Base-by-base conservation (phyloP, 1,140 invertebrate species). In the Drosophila setifemur region DNA sequence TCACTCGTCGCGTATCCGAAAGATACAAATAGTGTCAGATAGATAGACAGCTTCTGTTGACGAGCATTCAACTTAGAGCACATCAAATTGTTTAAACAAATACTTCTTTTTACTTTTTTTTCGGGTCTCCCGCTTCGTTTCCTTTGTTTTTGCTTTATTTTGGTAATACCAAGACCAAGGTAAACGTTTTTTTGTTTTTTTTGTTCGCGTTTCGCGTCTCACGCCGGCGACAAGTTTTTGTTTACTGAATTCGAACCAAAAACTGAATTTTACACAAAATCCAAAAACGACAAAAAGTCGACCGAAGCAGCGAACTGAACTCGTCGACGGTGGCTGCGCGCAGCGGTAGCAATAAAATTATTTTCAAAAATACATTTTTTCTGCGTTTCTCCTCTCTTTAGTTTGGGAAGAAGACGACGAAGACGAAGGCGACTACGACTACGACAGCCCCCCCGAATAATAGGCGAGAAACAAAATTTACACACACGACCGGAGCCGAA, bases 221-320 rank as follows among this genome's bases (percentile, higher is more conserved):
- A 63, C 85, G 68, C 78, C 87, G 75, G 87, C 87, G 82, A 89
- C 87, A 89, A 89, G 85, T 87, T 87, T 89, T 89, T 89, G 87
- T 89, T 89, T 89, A 89, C 87, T 89, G 87, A 89, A 87, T 88
- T 87, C 72, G 67, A 85, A 85, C 63, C 72, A 78, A 86, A 86
- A 87, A 81, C 66, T 68, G 81, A 81, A 73, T 86, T 86, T 81
- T 76, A 81, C 60, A 86, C 76, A 83, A 79, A 79, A 81, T 72
- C 66, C 72, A 86, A 81, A 81, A 75, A 64, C 70, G 55, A 57
- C 33, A 18, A 49, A 40, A 44, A n/a, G n/a, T n/a, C n/a, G n/a
- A 49, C 5, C 28, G 28, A 49, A 18, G 53, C 69, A 28, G 39
- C 76, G 50, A 12, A 42, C 52, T 31, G 50, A 12, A 42, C 52